Percentiles rank a stretch among this genome's conserved stretches.
phyloP scores from a whole-genome alignment of 2,113 vertebrate genomes.

The Jaculus jaculus region DNA sequence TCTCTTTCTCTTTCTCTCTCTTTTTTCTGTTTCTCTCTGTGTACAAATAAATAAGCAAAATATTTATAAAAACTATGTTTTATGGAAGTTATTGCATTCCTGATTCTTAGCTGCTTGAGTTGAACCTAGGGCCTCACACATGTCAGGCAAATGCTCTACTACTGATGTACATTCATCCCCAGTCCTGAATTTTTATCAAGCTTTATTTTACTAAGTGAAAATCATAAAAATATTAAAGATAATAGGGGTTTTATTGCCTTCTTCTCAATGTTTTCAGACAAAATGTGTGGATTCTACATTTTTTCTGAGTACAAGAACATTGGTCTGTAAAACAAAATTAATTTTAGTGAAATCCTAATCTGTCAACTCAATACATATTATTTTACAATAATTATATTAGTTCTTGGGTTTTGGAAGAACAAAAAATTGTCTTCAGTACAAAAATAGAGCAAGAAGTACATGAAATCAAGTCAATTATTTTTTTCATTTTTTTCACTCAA shows the following conservation, averaged over 20 bases:
- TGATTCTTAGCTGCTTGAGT: not conserved
- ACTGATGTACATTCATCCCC: not conserved
- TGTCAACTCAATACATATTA: not conserved
- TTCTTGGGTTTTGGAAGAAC: not conserved
- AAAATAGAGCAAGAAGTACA: slow-evolving; percentile 16
- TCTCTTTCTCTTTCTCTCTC: too few relatives aligned
- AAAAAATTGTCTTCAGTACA: not conserved
- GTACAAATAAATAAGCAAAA: too few relatives aligned
- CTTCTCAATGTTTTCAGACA: slow-evolving; percentile 27
- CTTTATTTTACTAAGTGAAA: slow-evolving; percentile 34
- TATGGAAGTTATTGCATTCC: too few relatives aligned
- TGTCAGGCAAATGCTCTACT: not conserved
- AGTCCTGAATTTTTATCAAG: not conserved
- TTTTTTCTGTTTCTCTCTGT: too few relatives aligned
- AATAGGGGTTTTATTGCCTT: slow-evolving; percentile 4
- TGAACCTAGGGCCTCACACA: not conserved
- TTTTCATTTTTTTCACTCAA: not conserved
- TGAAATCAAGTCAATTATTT: not conserved
- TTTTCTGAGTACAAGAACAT: slow-evolving; percentile 24
- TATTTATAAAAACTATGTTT: too few relatives aligned
- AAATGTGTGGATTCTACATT: not conserved
- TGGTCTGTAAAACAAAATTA: slow-evolving; percentile 4
- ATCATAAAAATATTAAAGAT: slow-evolving; percentile 19
- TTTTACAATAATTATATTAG: not conserved
- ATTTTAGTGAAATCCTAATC: slow-evolving; percentile 27